Evolutionary conservation across 1,140 invertebrate species (phyloP).

Genomic region (Sweltsa coloradensis): DNA sequence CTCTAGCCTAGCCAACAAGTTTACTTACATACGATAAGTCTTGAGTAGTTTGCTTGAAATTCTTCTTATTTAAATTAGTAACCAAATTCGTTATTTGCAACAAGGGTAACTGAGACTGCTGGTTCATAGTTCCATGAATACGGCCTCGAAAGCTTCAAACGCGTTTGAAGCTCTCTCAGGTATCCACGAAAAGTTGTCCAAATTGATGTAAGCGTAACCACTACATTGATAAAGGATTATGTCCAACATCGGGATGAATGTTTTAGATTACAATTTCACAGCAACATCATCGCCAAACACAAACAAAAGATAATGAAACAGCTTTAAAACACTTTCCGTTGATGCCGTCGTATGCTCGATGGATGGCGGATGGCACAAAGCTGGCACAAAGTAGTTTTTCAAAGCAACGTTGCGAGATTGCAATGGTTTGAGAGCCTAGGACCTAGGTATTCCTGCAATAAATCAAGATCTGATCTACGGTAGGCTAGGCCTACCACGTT

Average conservation of each 20-base stretch:
- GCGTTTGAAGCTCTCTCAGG: slow-evolving; percentile 69
- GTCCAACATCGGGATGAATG: slow-evolving; percentile 46
- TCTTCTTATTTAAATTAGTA: slow-evolving; percentile 90
- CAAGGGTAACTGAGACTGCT: slow-evolving; percentile 94
- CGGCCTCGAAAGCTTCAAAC: slow-evolving; percentile 69
- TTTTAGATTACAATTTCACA: slow-evolving; percentile 22
- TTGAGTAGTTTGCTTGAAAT: slow-evolving; percentile 75
- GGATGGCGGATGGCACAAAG: no score
- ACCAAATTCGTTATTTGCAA: slow-evolving; percentile 95
- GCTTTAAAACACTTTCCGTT: no score
- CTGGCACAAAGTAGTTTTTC: no score
- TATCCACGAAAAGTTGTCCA: slow-evolving; percentile 46
- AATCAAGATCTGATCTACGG: no score
- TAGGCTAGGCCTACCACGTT: no score
- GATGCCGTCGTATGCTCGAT: no score
- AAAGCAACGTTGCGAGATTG: no score
- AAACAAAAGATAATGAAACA: slow-evolving; percentile 1
- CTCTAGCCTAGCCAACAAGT: no score
- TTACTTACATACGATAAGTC: slow-evolving; percentile 63
- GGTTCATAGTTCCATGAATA: slow-evolving; percentile 96
- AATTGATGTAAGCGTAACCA: slow-evolving; percentile 40
- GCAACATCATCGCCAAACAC: slow-evolving; percentile 21
- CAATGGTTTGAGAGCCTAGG: no score
- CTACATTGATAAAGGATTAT: slow-evolving; percentile 45
- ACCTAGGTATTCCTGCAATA: no score